Conservation (phyloP, 1,140 invertebrate species). For the Euglossa dilemma region DNA sequence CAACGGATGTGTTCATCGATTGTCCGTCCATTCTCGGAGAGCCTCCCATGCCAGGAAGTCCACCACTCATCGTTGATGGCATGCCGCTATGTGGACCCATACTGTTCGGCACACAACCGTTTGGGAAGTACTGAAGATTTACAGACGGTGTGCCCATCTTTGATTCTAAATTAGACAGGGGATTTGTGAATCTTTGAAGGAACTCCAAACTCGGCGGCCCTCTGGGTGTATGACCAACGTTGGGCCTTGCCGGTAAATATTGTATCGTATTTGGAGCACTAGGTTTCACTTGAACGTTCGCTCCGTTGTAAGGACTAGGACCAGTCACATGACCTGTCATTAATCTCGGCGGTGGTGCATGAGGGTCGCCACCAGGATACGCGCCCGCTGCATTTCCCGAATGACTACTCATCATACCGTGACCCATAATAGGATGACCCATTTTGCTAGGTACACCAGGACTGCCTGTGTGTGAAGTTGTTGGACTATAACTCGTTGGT, state of each 20-base stretch:
- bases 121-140: constrained; percentile 90
- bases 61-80: constrained; percentile 79
- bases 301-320: constrained; percentile 89
- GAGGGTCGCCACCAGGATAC: constrained; percentile 75
- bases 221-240: constrained; percentile 86
- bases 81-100: constrained; percentile 77
- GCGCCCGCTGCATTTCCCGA: constrained; percentile 81
- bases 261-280: constrained; percentile 99
- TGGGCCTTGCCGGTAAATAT: constrained; percentile 95
- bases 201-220: constrained; percentile 96
- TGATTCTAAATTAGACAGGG: constrained; percentile 87
- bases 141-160: constrained; percentile 86
- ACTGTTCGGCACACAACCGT: constrained; percentile 79
- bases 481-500: constrained; percentile 78
- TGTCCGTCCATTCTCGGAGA: constrained; percentile 74
- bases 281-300: constrained; percentile 96
- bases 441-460: constrained; percentile 79
- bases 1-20: constrained; percentile 70
- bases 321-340: constrained; percentile 80
- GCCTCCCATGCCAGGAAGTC: constrained; percentile 71
- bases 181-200: constrained; percentile 93
- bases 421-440: constrained; percentile 79
- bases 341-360: constrained; percentile 79
- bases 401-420: constrained; percentile 84
- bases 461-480: constrained; percentile 78